A percentile compares a stretch with the other conserved stretches of the same genome.
These are phyloP conservation scores for Anguilla japonica DNA, from an alignment of 2,113 vertebrate genomes.

Conservation along the genomic window DNA sequence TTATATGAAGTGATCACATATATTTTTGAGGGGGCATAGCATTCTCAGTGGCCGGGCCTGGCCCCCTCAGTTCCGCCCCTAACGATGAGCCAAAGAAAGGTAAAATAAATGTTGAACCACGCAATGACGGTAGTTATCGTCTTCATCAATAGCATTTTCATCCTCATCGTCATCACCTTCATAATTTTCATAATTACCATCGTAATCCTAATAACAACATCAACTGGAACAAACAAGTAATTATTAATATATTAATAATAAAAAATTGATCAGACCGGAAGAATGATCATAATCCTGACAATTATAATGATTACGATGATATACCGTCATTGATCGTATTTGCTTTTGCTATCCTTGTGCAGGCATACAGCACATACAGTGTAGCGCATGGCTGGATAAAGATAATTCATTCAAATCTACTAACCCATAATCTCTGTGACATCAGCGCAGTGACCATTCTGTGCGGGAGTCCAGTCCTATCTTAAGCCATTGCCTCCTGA, in stretches of 20 bases:
- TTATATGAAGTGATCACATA: too few relatives aligned
- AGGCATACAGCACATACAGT: too few relatives aligned
- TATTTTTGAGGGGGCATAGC: too few relatives aligned
- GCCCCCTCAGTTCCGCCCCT: too few relatives aligned
- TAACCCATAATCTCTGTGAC: not conserved
- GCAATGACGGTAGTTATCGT: not conserved
- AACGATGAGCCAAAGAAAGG: too few relatives aligned
- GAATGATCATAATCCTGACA: not conserved
- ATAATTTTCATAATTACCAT: not conserved
- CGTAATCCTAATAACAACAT: not conserved
- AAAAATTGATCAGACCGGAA: not conserved
- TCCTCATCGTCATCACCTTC: not conserved
- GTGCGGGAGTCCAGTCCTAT: not conserved
- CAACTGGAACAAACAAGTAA: not conserved
- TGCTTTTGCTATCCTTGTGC: too few relatives aligned
- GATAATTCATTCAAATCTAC: not conserved
- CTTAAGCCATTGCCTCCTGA: not conserved
- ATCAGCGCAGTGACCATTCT: not conserved
- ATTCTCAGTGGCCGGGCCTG: too few relatives aligned
- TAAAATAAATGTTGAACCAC: not conserved
- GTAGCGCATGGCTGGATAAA: not conserved
- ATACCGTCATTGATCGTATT: not conserved
- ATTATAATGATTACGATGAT: not conserved
- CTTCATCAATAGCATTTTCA: not conserved
- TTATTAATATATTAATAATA: not conserved